Conservation (phyloP, 1,140 invertebrate genomes). For the Drosophila miranda region DNA sequence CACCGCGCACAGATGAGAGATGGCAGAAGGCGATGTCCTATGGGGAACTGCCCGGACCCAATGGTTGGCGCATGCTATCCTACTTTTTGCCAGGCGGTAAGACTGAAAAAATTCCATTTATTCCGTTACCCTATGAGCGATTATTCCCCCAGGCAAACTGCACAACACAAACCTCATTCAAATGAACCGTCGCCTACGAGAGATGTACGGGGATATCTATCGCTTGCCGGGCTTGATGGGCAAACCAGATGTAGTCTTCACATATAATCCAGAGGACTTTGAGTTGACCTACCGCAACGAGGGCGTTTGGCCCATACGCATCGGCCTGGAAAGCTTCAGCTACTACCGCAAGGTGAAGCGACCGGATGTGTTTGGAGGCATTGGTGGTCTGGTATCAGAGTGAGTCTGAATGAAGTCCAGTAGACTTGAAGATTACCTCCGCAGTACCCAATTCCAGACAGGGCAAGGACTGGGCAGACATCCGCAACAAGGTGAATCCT, state of each 20-base stretch:
- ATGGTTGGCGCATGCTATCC: conserved; percentile 30
- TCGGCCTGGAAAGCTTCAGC: conserved; percentile 62
- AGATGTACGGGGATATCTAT: conserved; percentile 68
- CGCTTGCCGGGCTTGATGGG: conserved; percentile 66
- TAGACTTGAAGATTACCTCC: neutral
- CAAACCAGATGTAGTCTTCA: conserved; percentile 66
- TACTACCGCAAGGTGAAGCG: conserved; percentile 68
- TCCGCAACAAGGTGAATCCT: conserved; percentile 72
- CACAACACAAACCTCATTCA: conserved; percentile 59
- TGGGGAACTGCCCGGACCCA: conserved; percentile 57
- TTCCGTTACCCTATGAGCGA: neutral
- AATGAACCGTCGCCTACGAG: conserved; percentile 56
- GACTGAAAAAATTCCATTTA: conserved; percentile 1
- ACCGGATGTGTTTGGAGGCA: conserved; percentile 66
- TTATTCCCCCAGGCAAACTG: conserved; percentile 39
- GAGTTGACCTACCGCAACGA: conserved; percentile 70
- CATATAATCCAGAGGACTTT: conserved; percentile 67
- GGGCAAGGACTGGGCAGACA: conserved; percentile 63
- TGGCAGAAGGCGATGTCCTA: conserved; percentile 64
- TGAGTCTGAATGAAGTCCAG: conserved; percentile 12
- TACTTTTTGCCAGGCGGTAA: conserved; percentile 69
- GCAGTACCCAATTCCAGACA: conserved; percentile 34
- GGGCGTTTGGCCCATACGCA: conserved; percentile 76
- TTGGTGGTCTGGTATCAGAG: conserved; percentile 66
- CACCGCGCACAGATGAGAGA: conserved; percentile 46